These are phyloP conservation scores for Liodrosophila aerea DNA, from an alignment of 2,888 invertebrate genomes.

Conservation along the genomic window DNA sequence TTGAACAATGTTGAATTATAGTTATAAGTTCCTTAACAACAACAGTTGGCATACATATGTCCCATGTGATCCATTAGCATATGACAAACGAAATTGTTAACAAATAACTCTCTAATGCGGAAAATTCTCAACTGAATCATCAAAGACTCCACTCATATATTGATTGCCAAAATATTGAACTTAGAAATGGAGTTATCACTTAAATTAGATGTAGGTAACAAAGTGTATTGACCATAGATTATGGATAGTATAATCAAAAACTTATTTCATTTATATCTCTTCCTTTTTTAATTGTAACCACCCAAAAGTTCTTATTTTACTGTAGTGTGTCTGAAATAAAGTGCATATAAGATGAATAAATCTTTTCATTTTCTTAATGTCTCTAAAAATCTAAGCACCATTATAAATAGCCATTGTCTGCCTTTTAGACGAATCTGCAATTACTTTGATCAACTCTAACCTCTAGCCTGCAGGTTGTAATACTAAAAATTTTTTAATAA, in stretches of 20 bases:
- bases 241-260: no score
- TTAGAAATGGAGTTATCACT: background rate
- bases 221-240: no score
- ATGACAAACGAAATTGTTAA: constrained; percentile 35
- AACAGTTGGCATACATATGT: constrained; percentile 16
- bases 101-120: constrained; percentile 2
- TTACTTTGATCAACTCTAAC: no score
- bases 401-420: background rate
- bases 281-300: no score
- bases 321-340: background rate
- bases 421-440: no score
- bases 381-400: background rate
- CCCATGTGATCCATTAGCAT: constrained; percentile 46
- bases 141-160: background rate
- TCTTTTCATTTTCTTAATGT: background rate
- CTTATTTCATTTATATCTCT: no score
- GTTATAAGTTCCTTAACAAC: constrained; percentile 31
- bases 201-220: no score
- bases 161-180: constrained; percentile 30
- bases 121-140: background rate
- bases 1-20: constrained; percentile 90
- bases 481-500: constrained; percentile 14
- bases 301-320: no score
- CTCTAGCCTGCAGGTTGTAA: background rate
- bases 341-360: background rate